Evolutionary conservation across 2,113 vertebrate genomes (phyloP).

Genomic region (Hippocampus comes): DNA sequence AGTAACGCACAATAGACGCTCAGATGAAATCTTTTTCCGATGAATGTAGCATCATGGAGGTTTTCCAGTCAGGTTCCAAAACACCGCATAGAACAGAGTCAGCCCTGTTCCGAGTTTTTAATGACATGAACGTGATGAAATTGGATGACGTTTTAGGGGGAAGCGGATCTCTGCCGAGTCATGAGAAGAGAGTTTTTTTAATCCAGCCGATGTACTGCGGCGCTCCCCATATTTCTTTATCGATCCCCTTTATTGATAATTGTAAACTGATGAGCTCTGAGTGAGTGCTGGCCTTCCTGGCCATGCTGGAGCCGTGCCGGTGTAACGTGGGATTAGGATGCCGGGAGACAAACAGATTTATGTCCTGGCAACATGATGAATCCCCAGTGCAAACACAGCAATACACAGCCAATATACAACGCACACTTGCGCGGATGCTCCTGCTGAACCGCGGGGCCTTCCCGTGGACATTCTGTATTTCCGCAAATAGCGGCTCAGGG

Average conservation of each 20-base stretch:
- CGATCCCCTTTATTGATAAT: conserved; percentile 30
- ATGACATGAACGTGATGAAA: neutral
- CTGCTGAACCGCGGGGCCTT: conserved; percentile 34
- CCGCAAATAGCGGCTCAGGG: neutral
- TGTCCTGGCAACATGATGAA: conserved; percentile 7
- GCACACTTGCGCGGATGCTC: conserved; percentile 11
- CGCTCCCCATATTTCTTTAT: conserved; percentile 7
- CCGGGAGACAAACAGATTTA: conserved; percentile 29
- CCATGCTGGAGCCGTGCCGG: conserved; percentile 59
- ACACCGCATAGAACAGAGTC: too few species aligned
- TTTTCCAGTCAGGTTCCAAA: too few species aligned
- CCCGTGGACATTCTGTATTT: conserved; percentile 29
- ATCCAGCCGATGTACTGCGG: neutral
- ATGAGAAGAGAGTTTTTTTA: conserved; percentile 7
- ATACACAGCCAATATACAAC: conserved; percentile 16
- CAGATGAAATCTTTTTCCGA: too few species aligned
- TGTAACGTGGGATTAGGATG: conserved; percentile 53
- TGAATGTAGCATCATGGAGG: too few species aligned
- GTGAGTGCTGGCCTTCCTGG: conserved; percentile 56
- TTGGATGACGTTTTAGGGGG: neutral
- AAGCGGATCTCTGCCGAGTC: conserved; percentile 4
- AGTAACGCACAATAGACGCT: neutral
- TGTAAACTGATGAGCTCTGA: conserved; percentile 24
- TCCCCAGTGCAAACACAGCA: conserved; percentile 20
- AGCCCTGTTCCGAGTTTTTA: too few species aligned